Evolutionary conservation across 2,797 vertebrate species (phyloP), one percentile per base, ranked within the genome.

Genomic region (Centroberyx gerrardi): DNA sequence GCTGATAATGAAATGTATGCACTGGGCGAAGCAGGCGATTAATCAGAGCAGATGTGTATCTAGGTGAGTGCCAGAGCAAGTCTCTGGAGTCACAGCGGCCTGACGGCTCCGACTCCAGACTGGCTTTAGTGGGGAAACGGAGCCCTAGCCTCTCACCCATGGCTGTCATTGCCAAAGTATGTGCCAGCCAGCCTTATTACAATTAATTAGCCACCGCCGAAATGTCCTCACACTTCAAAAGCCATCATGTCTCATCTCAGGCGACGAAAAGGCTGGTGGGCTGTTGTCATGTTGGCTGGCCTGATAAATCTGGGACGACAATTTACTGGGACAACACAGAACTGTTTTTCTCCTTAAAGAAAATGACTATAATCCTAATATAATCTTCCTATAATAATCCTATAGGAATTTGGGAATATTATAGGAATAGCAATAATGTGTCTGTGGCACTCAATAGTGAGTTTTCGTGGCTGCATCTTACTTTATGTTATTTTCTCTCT

Each of bases 1-100:
- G 86, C 88, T 77, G 83, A 88, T 93, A 93, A 94, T 94, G 91
- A 94, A 94, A 94, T 91, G 84, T 90, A 92, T 89, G 85, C 86
- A 59, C 84, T 62, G 83, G 86, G 90, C 71, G 76, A 92, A 90
- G 83, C 83, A 81, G 91, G 87, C 75, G 87, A 93, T 93, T 95
- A 94, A 94, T 94, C 91, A 92, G 91, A 95, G 85, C 95, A 95
- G 95, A 94, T 95, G 92, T 89, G 89, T 88, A 88, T 92, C 86
- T 88, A 93, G 91, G 90, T 90, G 92, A 92, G 90, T 77, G 88
- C 90, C 87, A 88, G 89, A 80, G 70, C 71, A 53, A 49, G 84
- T 93, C 93, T 92, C 91, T 68, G 70, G 89, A 90, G 92, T 22
- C 81, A 17, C 64, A 14, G 73, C 74, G 58, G 71, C 87, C 81